Conservation (phyloP, 2,113 vertebrate genomes). For the Otis tarda region DNA sequence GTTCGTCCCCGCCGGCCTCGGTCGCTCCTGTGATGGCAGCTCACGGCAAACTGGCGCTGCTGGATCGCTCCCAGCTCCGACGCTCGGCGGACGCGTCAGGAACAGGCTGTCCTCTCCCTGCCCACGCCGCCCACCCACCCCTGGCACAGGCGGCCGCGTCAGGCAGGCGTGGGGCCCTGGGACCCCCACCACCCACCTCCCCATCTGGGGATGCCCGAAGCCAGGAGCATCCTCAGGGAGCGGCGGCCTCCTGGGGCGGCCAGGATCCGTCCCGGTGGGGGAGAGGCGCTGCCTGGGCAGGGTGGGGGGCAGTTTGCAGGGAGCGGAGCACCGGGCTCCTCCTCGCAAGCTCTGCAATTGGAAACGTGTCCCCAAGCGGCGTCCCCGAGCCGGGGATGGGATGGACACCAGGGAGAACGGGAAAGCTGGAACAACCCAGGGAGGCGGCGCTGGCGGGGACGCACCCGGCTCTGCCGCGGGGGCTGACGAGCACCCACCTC, state of each 20-base stretch:
- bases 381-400: neutral
- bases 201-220: neutral
- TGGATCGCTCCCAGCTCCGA: neutral
- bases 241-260: fast-evolving
- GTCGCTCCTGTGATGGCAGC: neutral
- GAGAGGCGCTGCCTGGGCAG: neutral
- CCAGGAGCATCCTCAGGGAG: neutral
- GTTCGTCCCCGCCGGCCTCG: fast-evolving
- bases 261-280: neutral
- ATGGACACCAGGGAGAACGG: fast-evolving
- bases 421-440: neutral
- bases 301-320: neutral
- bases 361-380: fast-evolving
- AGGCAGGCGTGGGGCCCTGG: neutral
- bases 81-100: fast-evolving
- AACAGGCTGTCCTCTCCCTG: neutral
- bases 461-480: neutral
- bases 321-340: neutral
- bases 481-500: conserved; percentile 76
- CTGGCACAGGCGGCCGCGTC: neutral
- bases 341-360: neutral
- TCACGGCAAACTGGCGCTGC: neutral
- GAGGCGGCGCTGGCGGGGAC: fast-evolving
- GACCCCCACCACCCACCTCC: too few relatives aligned
- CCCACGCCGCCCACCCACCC: neutral